Conservation (phyloP, 2,113 vertebrate genomes). For the Pontoporia blainvillei region DNA sequence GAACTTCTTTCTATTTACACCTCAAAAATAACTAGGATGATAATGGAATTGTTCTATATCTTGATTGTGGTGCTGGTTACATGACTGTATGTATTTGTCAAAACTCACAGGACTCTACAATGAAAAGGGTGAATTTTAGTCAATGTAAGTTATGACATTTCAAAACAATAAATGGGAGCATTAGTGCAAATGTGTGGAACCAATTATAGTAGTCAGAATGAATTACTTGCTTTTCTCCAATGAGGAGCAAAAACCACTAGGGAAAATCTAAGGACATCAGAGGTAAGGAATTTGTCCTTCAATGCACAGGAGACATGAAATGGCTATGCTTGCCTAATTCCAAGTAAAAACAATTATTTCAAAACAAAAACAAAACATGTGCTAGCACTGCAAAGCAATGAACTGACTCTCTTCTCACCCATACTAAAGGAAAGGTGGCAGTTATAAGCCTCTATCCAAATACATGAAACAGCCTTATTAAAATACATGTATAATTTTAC, state of each 20-base stretch:
- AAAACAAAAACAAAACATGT: not conserved
- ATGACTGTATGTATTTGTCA: not conserved
- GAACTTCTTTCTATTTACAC: slow-evolving; percentile 7
- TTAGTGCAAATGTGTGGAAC: slow-evolving; percentile 13
- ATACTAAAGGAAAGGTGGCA: not conserved
- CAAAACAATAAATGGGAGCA: slow-evolving; percentile 1
- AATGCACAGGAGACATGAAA: not conserved
- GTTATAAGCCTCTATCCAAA: not conserved
- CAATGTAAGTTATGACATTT: not conserved
- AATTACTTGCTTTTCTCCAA: slow-evolving; percentile 33
- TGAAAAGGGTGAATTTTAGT: not conserved
- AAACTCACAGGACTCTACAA: not conserved
- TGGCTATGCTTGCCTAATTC: not conserved
- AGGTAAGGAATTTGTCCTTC: not conserved
- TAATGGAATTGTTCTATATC: not conserved
- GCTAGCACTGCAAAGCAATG: not conserved
- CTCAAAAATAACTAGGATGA: not conserved
- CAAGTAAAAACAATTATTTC: not conserved
- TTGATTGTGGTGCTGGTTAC: not conserved
- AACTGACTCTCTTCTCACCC: not conserved
- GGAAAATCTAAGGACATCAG: not conserved
- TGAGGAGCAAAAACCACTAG: not conserved
- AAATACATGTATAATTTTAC: not conserved
- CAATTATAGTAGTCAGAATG: slow-evolving; percentile 8
- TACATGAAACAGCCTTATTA: not conserved